Conservation (phyloP, 2,797 vertebrate species). For the Tinamus major region DNA sequence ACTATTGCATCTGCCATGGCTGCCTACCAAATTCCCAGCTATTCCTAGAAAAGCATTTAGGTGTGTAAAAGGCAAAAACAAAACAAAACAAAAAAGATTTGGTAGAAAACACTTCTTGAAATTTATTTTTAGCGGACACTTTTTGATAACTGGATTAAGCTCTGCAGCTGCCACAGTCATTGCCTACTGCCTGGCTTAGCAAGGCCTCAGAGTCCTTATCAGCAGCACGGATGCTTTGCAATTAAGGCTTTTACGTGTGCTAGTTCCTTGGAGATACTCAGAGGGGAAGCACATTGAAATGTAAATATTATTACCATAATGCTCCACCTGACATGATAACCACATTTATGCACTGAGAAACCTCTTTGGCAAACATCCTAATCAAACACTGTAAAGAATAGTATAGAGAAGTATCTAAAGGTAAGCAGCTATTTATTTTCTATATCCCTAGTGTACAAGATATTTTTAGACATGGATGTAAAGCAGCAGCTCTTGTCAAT, state of each 20-base stretch:
- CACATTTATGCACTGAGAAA: neutral
- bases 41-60: neutral
- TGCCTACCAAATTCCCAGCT: neutral
- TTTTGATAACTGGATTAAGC: slow-evolving; percentile 1
- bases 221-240: neutral
- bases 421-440: neutral
- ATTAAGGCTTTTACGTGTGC: neutral
- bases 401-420: neutral
- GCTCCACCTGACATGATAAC: neutral
- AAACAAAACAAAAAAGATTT: neutral
- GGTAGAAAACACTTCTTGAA: slow-evolving; percentile 15
- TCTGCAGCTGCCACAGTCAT: neutral
- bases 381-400: neutral
- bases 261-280: neutral
- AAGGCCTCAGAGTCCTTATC: neutral
- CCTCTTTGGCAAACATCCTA: neutral
- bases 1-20: slow-evolving; percentile 1
- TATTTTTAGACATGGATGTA: neutral
- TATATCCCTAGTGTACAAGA: neutral
- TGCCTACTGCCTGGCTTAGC: slow-evolving; percentile 33
- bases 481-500: neutral
- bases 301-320: neutral
- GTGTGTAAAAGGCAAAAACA: neutral
- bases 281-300: neutral
- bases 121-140: slow-evolving; percentile 8